Evolutionary conservation across 2,797 vertebrate genomes (phyloP).

Genomic region (Myripristis murdjan): DNA sequence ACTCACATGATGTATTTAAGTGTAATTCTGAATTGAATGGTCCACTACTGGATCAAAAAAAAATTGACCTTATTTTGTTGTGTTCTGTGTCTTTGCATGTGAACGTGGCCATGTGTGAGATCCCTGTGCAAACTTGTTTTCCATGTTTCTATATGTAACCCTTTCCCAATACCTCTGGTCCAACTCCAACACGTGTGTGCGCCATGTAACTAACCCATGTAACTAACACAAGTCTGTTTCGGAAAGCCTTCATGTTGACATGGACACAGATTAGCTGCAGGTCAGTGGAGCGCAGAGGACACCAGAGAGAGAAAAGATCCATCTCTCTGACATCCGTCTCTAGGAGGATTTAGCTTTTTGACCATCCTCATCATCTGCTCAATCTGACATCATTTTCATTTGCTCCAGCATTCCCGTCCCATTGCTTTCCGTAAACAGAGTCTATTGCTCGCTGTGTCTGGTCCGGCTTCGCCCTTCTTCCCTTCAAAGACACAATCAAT

Average conservation of each 20-base stretch:
- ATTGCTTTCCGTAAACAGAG: constrained; percentile 42
- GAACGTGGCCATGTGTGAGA: constrained; percentile 13
- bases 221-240: constrained; percentile 62
- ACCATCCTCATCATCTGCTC: constrained; percentile 11
- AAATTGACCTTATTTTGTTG: constrained; percentile 20
- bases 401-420: constrained; percentile 28
- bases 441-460: constrained; percentile 19
- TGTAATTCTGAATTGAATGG: too few species aligned
- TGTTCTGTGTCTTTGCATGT: constrained; percentile 25
- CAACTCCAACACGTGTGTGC: constrained; percentile 36
- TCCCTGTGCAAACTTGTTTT: background rate
- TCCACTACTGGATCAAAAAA: constrained; percentile 39
- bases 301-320: constrained; percentile 17
- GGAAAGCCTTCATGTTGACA: constrained; percentile 78
- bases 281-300: constrained; percentile 56
- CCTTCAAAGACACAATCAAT: constrained; percentile 73
- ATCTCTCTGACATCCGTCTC: constrained; percentile 18
- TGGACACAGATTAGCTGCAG: constrained; percentile 79
- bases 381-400: constrained; percentile 26
- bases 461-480: constrained; percentile 63
- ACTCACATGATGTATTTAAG: too few species aligned
- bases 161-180: constrained; percentile 31
- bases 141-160: constrained; percentile 49
- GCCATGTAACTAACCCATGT: constrained; percentile 48
- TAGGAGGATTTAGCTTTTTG: background rate